phyloP scores from a whole-genome alignment of 2,797 vertebrate genomes.

The Ciconia nigra region DNA sequence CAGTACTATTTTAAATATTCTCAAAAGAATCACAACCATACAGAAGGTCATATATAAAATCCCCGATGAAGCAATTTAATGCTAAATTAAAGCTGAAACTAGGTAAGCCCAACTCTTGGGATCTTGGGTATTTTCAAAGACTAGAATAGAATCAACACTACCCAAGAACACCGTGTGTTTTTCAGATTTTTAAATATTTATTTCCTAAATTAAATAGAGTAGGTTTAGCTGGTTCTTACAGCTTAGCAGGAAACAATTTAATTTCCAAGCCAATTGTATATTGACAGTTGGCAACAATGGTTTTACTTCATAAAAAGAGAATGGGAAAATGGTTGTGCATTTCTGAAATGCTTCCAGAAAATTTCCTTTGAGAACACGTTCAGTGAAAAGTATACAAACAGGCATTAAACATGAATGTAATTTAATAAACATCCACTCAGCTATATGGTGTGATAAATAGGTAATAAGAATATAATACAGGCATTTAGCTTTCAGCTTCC shows the following conservation, averaged over 20 bases:
- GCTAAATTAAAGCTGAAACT: constrained; percentile 59
- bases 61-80: constrained; percentile 64
- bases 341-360: constrained; percentile 64
- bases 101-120: constrained; percentile 52
- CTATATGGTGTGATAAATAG: constrained; percentile 65
- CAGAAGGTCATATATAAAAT: constrained; percentile 51
- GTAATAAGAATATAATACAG: constrained; percentile 53
- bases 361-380: constrained; percentile 63
- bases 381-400: constrained; percentile 58
- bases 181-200: constrained; percentile 68
- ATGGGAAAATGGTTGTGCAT: constrained; percentile 51
- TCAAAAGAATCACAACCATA: constrained; percentile 55
- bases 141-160: constrained; percentile 54
- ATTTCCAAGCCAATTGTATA: constrained; percentile 70
- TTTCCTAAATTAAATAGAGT: constrained; percentile 69
- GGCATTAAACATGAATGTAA: constrained; percentile 62
- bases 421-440: constrained; percentile 67
- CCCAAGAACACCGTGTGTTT: constrained; percentile 42
- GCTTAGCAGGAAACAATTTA: constrained; percentile 69
- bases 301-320: constrained; percentile 56
- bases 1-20: constrained; percentile 50
- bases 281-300: constrained; percentile 60
- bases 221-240: constrained; percentile 54
- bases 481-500: constrained; percentile 55
- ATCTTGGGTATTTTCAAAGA: constrained; percentile 49